Evolutionary conservation across 1,140 invertebrate species (phyloP).

Genomic region (Cepaea nemoralis): DNA sequence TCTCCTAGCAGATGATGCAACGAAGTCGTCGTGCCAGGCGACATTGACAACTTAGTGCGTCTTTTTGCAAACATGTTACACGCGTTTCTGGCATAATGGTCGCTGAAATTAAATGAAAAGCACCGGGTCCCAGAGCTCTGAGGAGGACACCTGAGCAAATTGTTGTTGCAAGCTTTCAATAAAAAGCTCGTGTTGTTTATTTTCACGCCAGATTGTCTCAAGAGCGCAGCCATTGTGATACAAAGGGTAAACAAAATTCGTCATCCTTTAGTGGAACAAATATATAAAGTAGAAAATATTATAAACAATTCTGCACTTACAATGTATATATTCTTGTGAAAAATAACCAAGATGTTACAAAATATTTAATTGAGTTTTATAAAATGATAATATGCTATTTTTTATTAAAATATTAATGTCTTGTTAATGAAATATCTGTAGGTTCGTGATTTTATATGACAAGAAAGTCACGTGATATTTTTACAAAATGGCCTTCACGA

Average conservation of each 20-base stretch:
- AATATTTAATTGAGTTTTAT: not conserved
- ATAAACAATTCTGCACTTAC: too few species aligned
- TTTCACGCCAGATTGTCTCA: slow-evolving; percentile 20
- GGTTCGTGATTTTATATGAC: not conserved
- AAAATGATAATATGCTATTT: not conserved
- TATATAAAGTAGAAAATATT: too few species aligned
- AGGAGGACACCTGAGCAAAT: not conserved
- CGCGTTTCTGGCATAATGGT: not conserved
- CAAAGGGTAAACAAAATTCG: not conserved
- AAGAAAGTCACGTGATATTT: slow-evolving; percentile 30
- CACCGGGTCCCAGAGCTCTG: not conserved
- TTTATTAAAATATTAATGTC: not conserved
- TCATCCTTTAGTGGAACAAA: not conserved
- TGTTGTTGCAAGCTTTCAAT: not conserved
- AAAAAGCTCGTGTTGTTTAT: not conserved
- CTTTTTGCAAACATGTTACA: not conserved
- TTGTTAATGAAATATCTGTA: not conserved
- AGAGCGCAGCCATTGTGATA: slow-evolving; percentile 38
- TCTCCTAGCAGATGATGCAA: not conserved
- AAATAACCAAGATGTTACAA: not conserved
- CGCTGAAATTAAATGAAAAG: not conserved
- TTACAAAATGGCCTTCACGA: slow-evolving; percentile 35
- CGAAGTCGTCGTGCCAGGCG: not conserved
- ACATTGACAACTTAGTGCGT: not conserved
- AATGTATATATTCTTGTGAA: too few species aligned